phyloP scores from a whole-genome alignment of 1,140 invertebrate species.

The Globodera rostochiensis region DNA sequence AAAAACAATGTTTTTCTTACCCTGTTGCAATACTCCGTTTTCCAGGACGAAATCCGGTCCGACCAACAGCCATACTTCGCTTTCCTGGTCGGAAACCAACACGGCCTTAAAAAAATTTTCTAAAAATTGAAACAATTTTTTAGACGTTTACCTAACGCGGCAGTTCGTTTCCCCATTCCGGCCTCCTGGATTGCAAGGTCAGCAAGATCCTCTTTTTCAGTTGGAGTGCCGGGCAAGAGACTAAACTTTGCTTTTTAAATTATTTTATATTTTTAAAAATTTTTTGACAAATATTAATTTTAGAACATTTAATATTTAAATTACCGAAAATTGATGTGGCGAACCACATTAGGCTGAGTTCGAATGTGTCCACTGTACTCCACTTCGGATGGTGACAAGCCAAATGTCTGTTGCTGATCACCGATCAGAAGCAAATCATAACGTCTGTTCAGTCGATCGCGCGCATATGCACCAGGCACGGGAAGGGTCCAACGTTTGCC shows the following conservation, averaged over 20 bases:
- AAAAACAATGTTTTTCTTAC: neutral
- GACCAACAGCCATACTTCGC: conserved; percentile 20
- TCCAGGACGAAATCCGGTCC: conserved; percentile 25
- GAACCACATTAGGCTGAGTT: neutral
- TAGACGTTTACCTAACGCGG: neutral
- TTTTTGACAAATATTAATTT: too few relatives aligned
- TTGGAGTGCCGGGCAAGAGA: conserved; percentile 3
- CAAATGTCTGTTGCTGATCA: neutral
- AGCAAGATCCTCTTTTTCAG: neutral
- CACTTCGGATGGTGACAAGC: neutral
- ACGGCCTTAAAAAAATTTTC: neutral
- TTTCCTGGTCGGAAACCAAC: conserved; percentile 28
- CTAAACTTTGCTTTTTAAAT: neutral
- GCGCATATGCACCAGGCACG: conserved; percentile 19
- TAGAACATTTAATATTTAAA: neutral
- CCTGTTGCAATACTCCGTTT: conserved; percentile 30
- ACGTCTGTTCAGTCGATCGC: conserved; percentile 11
- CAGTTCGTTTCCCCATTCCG: neutral
- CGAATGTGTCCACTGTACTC: neutral
- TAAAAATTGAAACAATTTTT: neutral
- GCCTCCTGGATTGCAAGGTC: neutral
- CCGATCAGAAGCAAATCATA: conserved; percentile 23
- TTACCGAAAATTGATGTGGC: neutral
- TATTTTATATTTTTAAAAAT: neutral
- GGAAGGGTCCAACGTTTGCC: neutral